These are phyloP conservation scores for Indicator maculatus DNA, from an alignment of 2,113 vertebrate species.

Conservation along the genomic window DNA sequence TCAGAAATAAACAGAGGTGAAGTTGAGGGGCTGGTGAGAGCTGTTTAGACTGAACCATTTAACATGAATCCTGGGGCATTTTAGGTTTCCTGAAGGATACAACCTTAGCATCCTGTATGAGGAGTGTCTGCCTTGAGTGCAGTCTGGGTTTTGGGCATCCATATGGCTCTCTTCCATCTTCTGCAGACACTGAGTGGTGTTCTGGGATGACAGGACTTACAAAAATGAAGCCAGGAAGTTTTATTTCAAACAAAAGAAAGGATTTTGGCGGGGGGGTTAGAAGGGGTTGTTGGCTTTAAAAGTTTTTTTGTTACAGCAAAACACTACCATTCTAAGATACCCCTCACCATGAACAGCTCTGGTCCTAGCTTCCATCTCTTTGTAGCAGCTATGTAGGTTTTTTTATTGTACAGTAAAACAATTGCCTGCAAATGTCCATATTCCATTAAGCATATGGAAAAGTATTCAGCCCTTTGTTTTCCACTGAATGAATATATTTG, in stretches of 20 bases:
- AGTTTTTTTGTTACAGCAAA: neutral
- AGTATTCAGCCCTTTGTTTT: constrained; percentile 58
- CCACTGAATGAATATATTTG: constrained; percentile 41
- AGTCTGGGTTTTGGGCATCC: neutral
- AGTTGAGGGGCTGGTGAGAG: neutral
- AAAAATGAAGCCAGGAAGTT: neutral
- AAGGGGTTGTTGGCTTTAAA: neutral
- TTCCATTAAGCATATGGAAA: constrained; percentile 54
- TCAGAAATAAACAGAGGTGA: constrained; percentile 59
- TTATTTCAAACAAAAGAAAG: neutral
- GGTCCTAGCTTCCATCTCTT: neutral
- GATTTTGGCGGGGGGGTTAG: neutral
- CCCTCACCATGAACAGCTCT: neutral
- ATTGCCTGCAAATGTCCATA: constrained; percentile 36
- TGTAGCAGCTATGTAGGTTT: neutral
- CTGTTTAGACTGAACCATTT: constrained; percentile 16
- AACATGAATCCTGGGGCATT: constrained; percentile 7
- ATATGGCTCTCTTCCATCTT: neutral
- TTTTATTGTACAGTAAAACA: constrained; percentile 31
- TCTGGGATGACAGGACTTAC: neutral
- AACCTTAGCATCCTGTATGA: neutral
- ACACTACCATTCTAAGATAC: neutral
- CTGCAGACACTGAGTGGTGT: neutral
- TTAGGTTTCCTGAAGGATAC: neutral
- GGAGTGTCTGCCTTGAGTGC: neutral